Percentiles rank a stretch among this genome's conserved stretches.
Conservation (phyloP, 2,888 invertebrate genomes). For the Acrobasis consociella region DNA sequence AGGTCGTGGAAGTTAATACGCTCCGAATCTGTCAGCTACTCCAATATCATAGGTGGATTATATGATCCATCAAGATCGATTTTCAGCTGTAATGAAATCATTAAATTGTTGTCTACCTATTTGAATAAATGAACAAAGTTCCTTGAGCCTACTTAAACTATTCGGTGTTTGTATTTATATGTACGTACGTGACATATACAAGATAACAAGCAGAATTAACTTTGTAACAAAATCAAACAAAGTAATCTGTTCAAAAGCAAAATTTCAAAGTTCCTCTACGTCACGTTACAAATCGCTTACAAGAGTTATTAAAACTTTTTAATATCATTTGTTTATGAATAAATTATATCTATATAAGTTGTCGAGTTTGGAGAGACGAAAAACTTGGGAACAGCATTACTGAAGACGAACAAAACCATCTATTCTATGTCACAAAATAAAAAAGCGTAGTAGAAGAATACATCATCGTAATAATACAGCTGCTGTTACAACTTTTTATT, state of each 20-base stretch:
- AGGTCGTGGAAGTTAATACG: constrained; percentile 35
- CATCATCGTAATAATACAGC: too few species aligned
- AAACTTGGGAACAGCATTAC: constrained; percentile 36
- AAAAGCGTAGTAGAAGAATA: not conserved
- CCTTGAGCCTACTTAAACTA: too few species aligned
- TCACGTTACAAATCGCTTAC: constrained; percentile 28
- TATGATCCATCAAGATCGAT: too few species aligned
- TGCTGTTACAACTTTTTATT: too few species aligned
- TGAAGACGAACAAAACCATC: constrained; percentile 36
- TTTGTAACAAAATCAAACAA: not conserved
- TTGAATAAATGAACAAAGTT: too few species aligned
- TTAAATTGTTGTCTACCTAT: too few species aligned
- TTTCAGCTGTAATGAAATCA: too few species aligned
- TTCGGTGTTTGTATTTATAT: too few species aligned
- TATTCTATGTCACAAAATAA: constrained; percentile 22
- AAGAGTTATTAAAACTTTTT: constrained; percentile 32
- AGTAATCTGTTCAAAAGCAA: constrained; percentile 36
- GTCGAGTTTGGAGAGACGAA: constrained; percentile 30
- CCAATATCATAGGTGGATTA: too few species aligned
- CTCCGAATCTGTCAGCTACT: constrained; percentile 8
- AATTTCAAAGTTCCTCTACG: constrained; percentile 35
- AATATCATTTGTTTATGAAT: constrained; percentile 29
- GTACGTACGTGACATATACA: not conserved
- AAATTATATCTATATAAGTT: constrained; percentile 26
- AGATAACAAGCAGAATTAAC: not conserved